Conservation (phyloP, 30 jellyfish, hydroid and myxozoan genomes). For the Hydra vulgaris region DNA sequence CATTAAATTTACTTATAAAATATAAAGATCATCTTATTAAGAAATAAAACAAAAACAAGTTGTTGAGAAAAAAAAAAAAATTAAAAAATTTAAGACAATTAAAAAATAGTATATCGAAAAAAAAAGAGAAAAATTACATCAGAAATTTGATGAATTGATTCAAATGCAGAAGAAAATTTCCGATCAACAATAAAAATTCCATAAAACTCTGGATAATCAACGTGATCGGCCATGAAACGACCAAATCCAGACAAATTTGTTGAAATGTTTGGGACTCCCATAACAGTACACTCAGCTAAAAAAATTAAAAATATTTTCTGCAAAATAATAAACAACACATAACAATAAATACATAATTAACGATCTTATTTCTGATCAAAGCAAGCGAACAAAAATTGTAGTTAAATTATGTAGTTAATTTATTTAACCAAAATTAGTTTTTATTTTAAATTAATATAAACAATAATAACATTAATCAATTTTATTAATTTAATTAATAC, state of each 20-base stretch:
- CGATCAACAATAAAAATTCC: constrained; percentile 89
- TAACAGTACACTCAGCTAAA: constrained; percentile 95
- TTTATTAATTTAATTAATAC: no score
- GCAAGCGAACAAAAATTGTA: not conserved
- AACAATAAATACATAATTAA: no score
- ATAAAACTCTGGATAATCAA: constrained; percentile 85
- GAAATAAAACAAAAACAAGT: not conserved
- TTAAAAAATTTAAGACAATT: no score
- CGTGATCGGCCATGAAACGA: constrained; percentile 84
- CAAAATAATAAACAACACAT: not conserved
- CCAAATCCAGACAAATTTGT: constrained; percentile 98
- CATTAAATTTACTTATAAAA: not conserved
- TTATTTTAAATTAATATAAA: no score
- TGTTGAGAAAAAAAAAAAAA: not conserved
- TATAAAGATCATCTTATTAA: no score
- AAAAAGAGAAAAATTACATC: no score
- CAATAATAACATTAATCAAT: no score
- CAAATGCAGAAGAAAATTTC: constrained; percentile 50
- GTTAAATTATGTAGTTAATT: no score
- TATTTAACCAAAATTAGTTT: no score
- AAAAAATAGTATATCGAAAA: no score
- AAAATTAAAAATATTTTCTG: not conserved
- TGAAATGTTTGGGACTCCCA: constrained; percentile 95
- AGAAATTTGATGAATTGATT: constrained; percentile 72
- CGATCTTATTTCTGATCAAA: not conserved